These are phyloP conservation scores for Punctoribates punctum DNA, from an alignment of 2,888 invertebrate species.

Conservation along the genomic window DNA sequence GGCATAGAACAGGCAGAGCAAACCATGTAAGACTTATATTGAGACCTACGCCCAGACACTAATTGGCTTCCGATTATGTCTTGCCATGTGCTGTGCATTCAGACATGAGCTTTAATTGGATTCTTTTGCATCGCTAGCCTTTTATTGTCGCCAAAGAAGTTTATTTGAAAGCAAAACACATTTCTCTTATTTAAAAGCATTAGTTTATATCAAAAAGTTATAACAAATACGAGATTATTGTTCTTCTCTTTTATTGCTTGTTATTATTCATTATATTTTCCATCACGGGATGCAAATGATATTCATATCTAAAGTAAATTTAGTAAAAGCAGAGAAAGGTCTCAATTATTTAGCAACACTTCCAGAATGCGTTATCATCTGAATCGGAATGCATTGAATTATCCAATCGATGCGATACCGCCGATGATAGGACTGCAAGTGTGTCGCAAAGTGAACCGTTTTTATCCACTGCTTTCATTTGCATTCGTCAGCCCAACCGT, in stretches of 20 bases:
- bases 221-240: too few species aligned
- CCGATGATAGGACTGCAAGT: conserved; percentile 8
- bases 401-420: conserved; percentile 16
- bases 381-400: conserved; percentile 10
- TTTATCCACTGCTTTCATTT: conserved; percentile 12
- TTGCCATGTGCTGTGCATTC: conserved; percentile 32
- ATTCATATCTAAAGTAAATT: too few species aligned
- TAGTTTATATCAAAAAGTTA: too few species aligned
- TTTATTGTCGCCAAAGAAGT: conserved; percentile 30
- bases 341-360: conserved; percentile 35
- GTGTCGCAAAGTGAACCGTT: conserved; percentile 24
- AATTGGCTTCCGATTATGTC: conserved; percentile 37
- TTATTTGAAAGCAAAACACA: too few species aligned
- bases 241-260: neutral
- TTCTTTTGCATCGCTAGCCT: conserved; percentile 21
- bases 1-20: neutral
- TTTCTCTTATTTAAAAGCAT: too few species aligned
- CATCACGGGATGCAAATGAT: too few species aligned
- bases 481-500: conserved; percentile 14
- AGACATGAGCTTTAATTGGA: conserved; percentile 29
- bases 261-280: neutral
- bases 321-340: too few species aligned
- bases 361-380: conserved; percentile 3
- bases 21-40: conserved; percentile 29
- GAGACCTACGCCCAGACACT: conserved; percentile 36